Evolutionary conservation across 2,113 vertebrate species (phyloP), one percentile per base, ranked within the genome.

Genomic region (Crotalus viridis): DNA sequence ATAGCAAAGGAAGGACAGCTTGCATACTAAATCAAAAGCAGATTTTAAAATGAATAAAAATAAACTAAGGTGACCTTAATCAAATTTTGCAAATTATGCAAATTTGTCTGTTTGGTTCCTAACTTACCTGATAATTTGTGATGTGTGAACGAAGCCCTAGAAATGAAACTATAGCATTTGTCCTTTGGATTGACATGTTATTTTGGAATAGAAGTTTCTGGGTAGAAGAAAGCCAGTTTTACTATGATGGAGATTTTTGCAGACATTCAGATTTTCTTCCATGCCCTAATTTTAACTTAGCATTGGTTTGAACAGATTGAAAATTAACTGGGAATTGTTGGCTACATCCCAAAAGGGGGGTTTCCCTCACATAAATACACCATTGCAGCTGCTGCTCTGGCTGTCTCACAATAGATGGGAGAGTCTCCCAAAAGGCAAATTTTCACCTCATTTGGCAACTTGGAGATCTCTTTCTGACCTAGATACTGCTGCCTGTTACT

Each of bases 371-470:
- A 89, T 55, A 33, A 33, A 26, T 43, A 28, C 59, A 69, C n/a
- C 59, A 54, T 33, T 57, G 51, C 87, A 85, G 64, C 87, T 85
- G 92, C 26, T 92, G 12, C 48, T 24, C 52, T 85, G 54, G 69
- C 54, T 81, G 85, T 55, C 69, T 8, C 52, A n/a, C 26, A 48
- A n/a, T 2, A 46, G 26, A 88, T 81, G 69, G 87, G 74, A 48
- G 54, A 48, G 48, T 24, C 88, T 89, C 87, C 8, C 69, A 1
- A 43, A 74, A 26, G 87, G 33, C 59, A 74, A 88, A 39, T 89
- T 90, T 51, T 85, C 88, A 89, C 92, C 54, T 90, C 88, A 89
- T 93, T 88, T 89, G 88, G 87, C 88, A 89, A 57, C 12, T 28
- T 88, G 43, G 48, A 87, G 12, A 15, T 74, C 61, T 28, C n/a